Percentiles rank a stretch among this genome's conserved stretches.
phyloP scores from a whole-genome alignment of 2,888 invertebrate species.

The Barypeithes pellucidus region DNA sequence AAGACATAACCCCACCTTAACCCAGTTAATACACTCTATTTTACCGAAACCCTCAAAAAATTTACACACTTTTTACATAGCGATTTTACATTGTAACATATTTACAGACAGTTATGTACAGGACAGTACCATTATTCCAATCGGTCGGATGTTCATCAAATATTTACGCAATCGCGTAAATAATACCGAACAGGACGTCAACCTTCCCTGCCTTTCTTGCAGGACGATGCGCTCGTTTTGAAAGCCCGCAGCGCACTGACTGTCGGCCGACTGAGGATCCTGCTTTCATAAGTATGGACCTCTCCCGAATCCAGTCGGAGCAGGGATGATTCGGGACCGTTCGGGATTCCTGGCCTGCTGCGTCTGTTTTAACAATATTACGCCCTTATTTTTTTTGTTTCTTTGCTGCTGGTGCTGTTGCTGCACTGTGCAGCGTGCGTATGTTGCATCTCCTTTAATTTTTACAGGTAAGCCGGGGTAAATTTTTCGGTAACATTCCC shows the following conservation, averaged over 20 bases:
- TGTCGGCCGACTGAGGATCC: conserved; percentile 26
- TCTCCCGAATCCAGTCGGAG: conserved; percentile 32
- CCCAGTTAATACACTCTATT: conserved; percentile 34
- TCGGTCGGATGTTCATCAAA: background rate
- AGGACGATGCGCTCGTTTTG: conserved; percentile 17
- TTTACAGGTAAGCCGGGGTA: too few relatives aligned
- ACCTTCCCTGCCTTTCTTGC: background rate
- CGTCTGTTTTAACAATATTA: conserved; percentile 30
- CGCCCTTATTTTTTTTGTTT: conserved; percentile 27
- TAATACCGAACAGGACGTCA: conserved; percentile 23
- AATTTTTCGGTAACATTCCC: too few relatives aligned
- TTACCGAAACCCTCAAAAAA: background rate
- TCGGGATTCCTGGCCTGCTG: conserved; percentile 21
- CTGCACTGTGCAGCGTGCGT: conserved; percentile 8
- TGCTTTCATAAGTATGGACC: conserved; percentile 46
- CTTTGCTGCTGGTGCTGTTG: too few relatives aligned
- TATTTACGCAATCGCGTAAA: conserved; percentile 37
- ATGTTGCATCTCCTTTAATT: background rate
- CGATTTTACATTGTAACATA: background rate
- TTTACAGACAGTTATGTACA: background rate
- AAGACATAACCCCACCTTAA: conserved; percentile 47
- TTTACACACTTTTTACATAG: background rate
- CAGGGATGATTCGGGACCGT: conserved; percentile 25
- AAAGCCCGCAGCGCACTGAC: conserved; percentile 51
- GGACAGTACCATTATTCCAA: background rate